Percentiles rank a stretch among this genome's conserved stretches.
phyloP scores from a whole-genome alignment of 2,797 vertebrate species.

The Echiichthys vipera region DNA sequence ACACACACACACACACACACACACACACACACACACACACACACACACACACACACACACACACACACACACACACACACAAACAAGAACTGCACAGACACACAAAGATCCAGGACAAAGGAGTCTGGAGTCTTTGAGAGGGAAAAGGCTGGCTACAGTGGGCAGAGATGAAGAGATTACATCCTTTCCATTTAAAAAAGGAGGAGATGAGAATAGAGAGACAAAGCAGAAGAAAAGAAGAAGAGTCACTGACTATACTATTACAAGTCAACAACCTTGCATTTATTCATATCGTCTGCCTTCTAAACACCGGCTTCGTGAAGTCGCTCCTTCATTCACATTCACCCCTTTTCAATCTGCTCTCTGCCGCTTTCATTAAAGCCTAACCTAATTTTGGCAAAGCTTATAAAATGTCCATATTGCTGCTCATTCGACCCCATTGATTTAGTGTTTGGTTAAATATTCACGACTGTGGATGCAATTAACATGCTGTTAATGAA shows the following conservation, averaged over 20 bases:
- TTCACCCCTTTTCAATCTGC: slow-evolving; percentile 61
- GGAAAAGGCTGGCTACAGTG: slow-evolving; percentile 90
- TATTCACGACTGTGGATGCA: slow-evolving; percentile 86
- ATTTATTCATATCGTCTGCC: slow-evolving; percentile 62
- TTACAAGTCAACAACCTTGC: slow-evolving; percentile 61
- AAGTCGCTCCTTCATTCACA: slow-evolving; percentile 42
- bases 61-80: slow-evolving; percentile 16
- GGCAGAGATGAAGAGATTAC: slow-evolving; percentile 94
- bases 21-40: slow-evolving; percentile 64
- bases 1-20: slow-evolving; percentile 41
- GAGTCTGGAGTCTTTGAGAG: slow-evolving; percentile 93
- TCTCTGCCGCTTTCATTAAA: slow-evolving; percentile 76
- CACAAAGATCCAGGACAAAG: slow-evolving; percentile 88
- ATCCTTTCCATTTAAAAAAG: slow-evolving; percentile 75
- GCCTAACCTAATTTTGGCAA: slow-evolving; percentile 77
- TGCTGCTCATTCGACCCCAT: slow-evolving; percentile 83
- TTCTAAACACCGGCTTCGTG: slow-evolving; percentile 37
- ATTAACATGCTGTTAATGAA: slow-evolving; percentile 87
- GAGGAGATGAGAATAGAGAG: slow-evolving; percentile 63
- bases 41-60: slow-evolving; percentile 28
- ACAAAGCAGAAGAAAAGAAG: slow-evolving; percentile 61
- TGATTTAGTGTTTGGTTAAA: slow-evolving; percentile 86
- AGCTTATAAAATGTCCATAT: slow-evolving; percentile 83
- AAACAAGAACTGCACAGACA: slow-evolving; percentile 52
- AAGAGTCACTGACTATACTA: slow-evolving; percentile 51